Evolutionary conservation across 2,888 invertebrate species (phyloP).

Genomic region (Hyles lineata): DNA sequence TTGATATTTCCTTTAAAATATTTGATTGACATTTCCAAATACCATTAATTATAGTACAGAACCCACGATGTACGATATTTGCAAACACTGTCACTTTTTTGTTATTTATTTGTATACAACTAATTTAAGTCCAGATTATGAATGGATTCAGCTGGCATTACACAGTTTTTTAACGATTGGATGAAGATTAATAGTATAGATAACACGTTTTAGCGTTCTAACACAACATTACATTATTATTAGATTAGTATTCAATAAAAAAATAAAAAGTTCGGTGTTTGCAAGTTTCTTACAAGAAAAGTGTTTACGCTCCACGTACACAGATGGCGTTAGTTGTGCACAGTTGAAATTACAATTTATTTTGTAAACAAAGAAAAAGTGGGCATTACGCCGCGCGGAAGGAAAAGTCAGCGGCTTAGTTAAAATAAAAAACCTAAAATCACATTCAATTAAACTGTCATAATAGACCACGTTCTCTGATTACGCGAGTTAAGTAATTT

Average conservation of each 20-base stretch:
- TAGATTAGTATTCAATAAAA: slow-evolving; percentile 6
- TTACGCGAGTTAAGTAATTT: background rate
- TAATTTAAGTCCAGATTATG: slow-evolving; percentile 7
- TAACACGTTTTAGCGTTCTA: slow-evolving; percentile 4
- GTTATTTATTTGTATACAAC: background rate
- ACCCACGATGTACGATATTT: background rate
- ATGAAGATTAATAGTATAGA: background rate
- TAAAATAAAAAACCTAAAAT: slow-evolving; percentile 16
- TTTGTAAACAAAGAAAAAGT: background rate
- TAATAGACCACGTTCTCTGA: slow-evolving; percentile 28
- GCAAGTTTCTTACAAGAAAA: background rate
- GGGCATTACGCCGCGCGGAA: slow-evolving; percentile 9
- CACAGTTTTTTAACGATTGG: background rate
- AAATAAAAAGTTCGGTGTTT: background rate
- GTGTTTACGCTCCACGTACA: background rate
- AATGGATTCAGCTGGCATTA: background rate
- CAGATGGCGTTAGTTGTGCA: slow-evolving; percentile 12
- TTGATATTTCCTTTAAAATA: too few species aligned
- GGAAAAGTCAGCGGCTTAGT: slow-evolving; percentile 15
- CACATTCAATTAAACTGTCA: slow-evolving; percentile 25
- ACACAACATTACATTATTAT: slow-evolving; percentile 5
- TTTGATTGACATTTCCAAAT: background rate
- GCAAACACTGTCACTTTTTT: background rate
- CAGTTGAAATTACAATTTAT: background rate
- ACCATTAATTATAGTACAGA: background rate